Conservation (phyloP, 2,113 vertebrate species). For the Sylvia atricapilla region DNA sequence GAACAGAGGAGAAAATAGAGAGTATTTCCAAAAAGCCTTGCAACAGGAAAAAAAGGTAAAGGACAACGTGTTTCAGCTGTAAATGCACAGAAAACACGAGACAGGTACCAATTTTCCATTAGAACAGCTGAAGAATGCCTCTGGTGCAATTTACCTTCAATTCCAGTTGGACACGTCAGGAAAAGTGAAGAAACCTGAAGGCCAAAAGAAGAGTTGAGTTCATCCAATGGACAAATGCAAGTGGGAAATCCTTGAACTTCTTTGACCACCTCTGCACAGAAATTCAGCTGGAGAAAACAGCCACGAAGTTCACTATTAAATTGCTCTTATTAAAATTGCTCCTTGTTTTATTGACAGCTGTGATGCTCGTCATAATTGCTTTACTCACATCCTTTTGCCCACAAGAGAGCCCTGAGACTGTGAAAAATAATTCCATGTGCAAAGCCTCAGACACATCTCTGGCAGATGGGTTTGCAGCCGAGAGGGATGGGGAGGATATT, state of each 20-base stretch:
- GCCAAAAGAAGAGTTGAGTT: background rate
- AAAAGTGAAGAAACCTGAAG: background rate
- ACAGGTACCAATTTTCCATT: background rate
- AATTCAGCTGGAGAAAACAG: background rate
- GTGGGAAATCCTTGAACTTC: background rate
- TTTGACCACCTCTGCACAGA: background rate
- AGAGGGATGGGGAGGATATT: background rate
- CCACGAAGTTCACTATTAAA: background rate
- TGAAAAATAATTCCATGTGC: background rate
- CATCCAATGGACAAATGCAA: background rate
- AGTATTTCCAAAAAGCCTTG: background rate
- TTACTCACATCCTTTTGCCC: background rate
- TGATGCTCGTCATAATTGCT: background rate
- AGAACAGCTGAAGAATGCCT: background rate
- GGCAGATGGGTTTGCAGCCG: background rate
- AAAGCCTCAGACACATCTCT: background rate
- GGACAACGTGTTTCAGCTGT: background rate
- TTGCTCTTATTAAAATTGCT: background rate
- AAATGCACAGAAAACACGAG: background rate
- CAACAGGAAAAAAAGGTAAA: background rate
- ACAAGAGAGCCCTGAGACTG: background rate
- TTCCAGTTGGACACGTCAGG: background rate
- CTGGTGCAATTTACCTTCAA: background rate
- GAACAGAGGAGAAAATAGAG: background rate
- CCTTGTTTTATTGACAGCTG: background rate